A percentile compares a stretch with the other conserved stretches of the same genome.
phyloP scores from a whole-genome alignment of 2,113 vertebrate genomes.

The Mungos mungo region DNA sequence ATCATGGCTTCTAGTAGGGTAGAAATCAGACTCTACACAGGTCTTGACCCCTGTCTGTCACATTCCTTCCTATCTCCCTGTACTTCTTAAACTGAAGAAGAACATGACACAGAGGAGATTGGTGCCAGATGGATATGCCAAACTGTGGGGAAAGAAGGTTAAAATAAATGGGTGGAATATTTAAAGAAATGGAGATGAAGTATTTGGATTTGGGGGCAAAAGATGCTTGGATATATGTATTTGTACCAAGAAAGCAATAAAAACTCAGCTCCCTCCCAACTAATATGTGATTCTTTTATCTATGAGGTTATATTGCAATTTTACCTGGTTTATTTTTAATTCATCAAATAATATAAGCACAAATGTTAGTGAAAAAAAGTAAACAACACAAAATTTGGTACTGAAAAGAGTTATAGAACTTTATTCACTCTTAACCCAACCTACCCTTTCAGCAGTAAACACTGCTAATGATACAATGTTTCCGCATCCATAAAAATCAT shows the following conservation, averaged over 20 bases:
- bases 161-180: neutral
- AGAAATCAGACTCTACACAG: neutral
- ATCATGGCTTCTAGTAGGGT: neutral
- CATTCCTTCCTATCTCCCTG: neutral
- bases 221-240: neutral
- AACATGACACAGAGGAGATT: neutral
- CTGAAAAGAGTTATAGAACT: neutral
- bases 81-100: neutral
- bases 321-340: neutral
- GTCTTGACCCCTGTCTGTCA: neutral
- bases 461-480: neutral
- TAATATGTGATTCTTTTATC: neutral
- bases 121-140: neutral
- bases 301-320: neutral
- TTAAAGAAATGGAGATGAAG: neutral
- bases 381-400: neutral
- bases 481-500: neutral
- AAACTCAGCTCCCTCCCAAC: neutral
- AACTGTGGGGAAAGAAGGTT: neutral
- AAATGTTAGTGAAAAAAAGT: neutral
- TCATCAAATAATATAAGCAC: neutral
- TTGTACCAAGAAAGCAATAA: neutral
- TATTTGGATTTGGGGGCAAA: neutral
- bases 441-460: neutral
- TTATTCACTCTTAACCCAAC: neutral